Percentiles rank a stretch among this genome's conserved stretches.
These are phyloP conservation scores for Botia kubotai DNA, from an alignment of 2,797 vertebrate species.

Conservation along the genomic window DNA sequence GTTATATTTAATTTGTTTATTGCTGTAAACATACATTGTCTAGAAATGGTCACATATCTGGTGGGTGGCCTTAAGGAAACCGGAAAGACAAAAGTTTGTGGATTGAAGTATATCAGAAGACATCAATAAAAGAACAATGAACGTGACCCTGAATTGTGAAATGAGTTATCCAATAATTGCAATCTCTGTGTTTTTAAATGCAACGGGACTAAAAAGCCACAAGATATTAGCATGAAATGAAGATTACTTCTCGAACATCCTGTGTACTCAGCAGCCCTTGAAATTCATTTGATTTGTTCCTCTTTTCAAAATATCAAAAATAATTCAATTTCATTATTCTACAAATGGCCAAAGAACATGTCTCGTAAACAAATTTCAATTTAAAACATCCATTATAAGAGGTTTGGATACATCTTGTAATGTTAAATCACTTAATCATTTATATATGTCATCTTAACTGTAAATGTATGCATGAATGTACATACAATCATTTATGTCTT, in stretches of 20 bases:
- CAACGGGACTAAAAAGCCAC: not conserved
- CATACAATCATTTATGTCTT: not conserved
- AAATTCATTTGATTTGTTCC: not conserved
- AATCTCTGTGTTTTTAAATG: not conserved
- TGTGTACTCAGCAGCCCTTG: not conserved
- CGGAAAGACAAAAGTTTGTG: not conserved
- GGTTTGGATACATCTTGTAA: not conserved
- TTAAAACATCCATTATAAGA: not conserved
- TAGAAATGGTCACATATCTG: slow-evolving; percentile 46
- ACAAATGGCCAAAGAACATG: not conserved
- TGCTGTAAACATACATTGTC: slow-evolving; percentile 54
- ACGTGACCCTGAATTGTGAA: not conserved
- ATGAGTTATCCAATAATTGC: slow-evolving; percentile 6
- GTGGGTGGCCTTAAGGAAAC: slow-evolving; percentile 14
- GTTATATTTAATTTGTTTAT: slow-evolving; percentile 61
- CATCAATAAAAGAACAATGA: not conserved
- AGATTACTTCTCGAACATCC: not conserved
- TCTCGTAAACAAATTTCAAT: not conserved
- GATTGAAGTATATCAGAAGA: not conserved
- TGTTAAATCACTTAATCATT: not conserved
- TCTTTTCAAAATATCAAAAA: not conserved
- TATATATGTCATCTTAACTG: too few relatives aligned
- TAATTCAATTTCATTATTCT: not conserved
- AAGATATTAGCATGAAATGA: not conserved
- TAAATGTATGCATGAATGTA: not conserved